Evolutionary conservation across 2,113 vertebrate genomes (phyloP), one percentile per base, ranked within the genome.

Genomic region (Propithecus coquereli): DNA sequence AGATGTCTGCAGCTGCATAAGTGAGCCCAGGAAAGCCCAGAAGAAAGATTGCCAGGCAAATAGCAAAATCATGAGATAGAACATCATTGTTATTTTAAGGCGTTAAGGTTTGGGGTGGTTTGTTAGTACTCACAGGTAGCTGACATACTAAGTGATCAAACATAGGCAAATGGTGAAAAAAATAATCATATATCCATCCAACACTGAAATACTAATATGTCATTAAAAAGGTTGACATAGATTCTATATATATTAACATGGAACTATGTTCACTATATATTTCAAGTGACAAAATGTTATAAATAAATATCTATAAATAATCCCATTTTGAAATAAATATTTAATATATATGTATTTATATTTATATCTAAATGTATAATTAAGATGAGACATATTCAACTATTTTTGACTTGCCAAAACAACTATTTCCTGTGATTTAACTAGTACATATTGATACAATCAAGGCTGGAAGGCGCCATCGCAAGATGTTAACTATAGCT

Each of bases 271-370:
- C 45, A 70, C 54, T 70, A 68, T 43, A 27, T 76, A 82, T 95
- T 94, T 95, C 73, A 94, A 71, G 32, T 50, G 92, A 71, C 61
- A 63, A 94, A 84, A 80, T 61, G 30, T 43, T 77, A 45, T 77
- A 47, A 73, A 47, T 81, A 63, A 74, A 50, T 82, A 71, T 30
- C 18, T 65, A 73, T 61, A 88, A 76, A 34, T 65, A 43, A 77
- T 82, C 20, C 30, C 40, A 65, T 84, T 79, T 94, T 65, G 63
- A 79, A 86, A 95, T 4, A 76, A 45, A 43, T 37, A 34, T 50
- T 66, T 52, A 83, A 63, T 68, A 37, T 40, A 7, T 34, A 40
- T 50, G 3, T 63, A 45, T 87, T 71, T 70, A 73, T 90, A 65
- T n/a, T 45, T 86, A 76, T 54, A 34, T 59, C 32, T 91, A 57